Evolutionary conservation across 2,888 invertebrate species (phyloP).

Genomic region (Limnephilus lunatus): DNA sequence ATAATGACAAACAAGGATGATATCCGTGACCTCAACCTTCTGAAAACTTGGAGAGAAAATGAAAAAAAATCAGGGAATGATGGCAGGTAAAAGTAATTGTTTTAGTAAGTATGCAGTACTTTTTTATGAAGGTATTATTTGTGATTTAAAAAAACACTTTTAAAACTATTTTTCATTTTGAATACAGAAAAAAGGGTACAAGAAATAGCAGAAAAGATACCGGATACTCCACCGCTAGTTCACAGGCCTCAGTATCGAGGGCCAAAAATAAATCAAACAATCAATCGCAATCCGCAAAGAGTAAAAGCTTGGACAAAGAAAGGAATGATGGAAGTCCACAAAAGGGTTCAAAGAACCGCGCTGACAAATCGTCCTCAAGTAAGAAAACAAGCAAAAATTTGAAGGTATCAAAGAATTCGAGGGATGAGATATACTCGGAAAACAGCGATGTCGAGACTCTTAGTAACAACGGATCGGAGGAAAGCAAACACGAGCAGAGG

Average conservation of each 20-base stretch:
- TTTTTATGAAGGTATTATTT: conserved; percentile 13
- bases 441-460: conserved; percentile 56
- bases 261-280: conserved; percentile 53
- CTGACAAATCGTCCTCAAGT: conserved; percentile 20
- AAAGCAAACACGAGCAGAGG: conserved; percentile 25
- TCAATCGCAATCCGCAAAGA: conserved; percentile 37
- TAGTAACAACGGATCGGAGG: conserved; percentile 53
- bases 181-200: conserved; percentile 69
- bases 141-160: not conserved
- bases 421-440: conserved; percentile 60
- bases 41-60: conserved; percentile 74
- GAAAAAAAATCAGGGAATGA: conserved; percentile 68
- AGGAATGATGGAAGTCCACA: conserved; percentile 43
- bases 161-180: not conserved
- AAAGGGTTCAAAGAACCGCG: conserved; percentile 43
- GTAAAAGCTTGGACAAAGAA: conserved; percentile 51
- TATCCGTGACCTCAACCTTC: conserved; percentile 74
- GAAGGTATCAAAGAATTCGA: conserved; percentile 51
- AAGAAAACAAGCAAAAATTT: conserved; percentile 34
- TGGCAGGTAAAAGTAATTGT: conserved; percentile 51
- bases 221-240: conserved; percentile 83
- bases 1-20: conserved; percentile 75
- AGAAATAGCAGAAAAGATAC: conserved; percentile 78
- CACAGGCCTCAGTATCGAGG: conserved; percentile 71
- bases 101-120: conserved; percentile 16